A percentile compares a stretch with the other conserved stretches of the same genome.
phyloP scores from a whole-genome alignment of 2,113 vertebrate species.

The Scopus umbretta region DNA sequence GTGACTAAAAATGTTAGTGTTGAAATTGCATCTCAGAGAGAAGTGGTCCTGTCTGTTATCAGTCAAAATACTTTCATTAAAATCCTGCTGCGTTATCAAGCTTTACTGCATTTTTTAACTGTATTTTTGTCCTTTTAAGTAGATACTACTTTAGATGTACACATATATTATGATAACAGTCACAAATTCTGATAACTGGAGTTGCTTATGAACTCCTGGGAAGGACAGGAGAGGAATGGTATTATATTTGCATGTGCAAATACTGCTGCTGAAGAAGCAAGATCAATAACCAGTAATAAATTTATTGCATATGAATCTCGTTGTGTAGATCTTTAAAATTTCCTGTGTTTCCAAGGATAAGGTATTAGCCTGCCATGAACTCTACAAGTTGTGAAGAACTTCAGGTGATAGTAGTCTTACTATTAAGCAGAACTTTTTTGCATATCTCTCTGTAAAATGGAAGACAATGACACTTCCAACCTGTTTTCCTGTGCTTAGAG shows the following conservation, averaged over 20 bases:
- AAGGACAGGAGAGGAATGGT: neutral
- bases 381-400: neutral
- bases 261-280: neutral
- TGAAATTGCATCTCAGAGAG: neutral
- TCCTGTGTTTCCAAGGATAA: neutral
- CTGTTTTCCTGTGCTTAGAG: neutral
- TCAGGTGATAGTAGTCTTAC: neutral
- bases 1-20: neutral
- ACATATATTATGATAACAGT: neutral
- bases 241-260: neutral
- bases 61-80: neutral
- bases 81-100: neutral
- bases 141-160: neutral
- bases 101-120: neutral
- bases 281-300: neutral
- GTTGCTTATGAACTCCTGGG: neutral
- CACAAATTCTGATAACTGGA: neutral
- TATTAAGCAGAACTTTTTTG: neutral
- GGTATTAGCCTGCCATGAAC: neutral
- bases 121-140: neutral
- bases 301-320: neutral
- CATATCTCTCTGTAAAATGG: neutral
- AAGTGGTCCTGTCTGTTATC: neutral
- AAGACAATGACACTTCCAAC: neutral
- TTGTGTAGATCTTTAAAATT: neutral